Percentiles rank a stretch among this genome's conserved stretches.
These are phyloP conservation scores for Sarcophaga subvicina DNA, from an alignment of 2,888 invertebrate genomes.

Conservation along the genomic window DNA sequence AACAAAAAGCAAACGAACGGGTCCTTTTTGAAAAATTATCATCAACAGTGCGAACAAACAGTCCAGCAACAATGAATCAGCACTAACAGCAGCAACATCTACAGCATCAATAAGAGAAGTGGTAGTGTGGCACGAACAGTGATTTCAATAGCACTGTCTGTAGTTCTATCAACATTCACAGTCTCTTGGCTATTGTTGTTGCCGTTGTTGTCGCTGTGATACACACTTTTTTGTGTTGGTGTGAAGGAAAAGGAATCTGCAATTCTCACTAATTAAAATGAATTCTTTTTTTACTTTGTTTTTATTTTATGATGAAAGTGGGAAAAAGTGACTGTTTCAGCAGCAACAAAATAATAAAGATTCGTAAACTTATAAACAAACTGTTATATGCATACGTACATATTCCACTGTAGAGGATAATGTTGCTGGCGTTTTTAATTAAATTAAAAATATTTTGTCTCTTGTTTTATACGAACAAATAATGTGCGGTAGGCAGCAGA, in stretches of 20 bases:
- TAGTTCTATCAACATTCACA: not conserved
- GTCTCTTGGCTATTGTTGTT: no score
- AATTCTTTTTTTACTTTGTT: not conserved
- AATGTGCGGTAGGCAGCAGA: not conserved
- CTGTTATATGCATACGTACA: not conserved
- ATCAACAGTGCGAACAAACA: constrained; percentile 37
- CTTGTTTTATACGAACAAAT: not conserved
- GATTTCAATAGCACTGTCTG: not conserved
- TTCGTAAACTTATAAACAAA: not conserved
- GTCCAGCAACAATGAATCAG: constrained; percentile 19
- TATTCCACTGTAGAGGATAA: not conserved
- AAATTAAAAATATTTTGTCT: not conserved
- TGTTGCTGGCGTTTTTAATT: not conserved
- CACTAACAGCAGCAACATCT: not conserved
- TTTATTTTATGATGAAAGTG: not conserved
- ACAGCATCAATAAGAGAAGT: not conserved
- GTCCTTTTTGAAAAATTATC: constrained; percentile 48
- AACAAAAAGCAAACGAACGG: constrained; percentile 4
- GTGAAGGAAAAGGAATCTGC: not conserved
- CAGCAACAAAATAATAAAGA: not conserved
- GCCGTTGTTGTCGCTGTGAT: no score
- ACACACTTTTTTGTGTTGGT: not conserved
- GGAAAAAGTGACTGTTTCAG: not conserved
- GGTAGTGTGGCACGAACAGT: not conserved
- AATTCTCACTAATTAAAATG: not conserved